Base-by-base conservation (phyloP, 2,888 invertebrate species). In the Anodontia alba region DNA sequence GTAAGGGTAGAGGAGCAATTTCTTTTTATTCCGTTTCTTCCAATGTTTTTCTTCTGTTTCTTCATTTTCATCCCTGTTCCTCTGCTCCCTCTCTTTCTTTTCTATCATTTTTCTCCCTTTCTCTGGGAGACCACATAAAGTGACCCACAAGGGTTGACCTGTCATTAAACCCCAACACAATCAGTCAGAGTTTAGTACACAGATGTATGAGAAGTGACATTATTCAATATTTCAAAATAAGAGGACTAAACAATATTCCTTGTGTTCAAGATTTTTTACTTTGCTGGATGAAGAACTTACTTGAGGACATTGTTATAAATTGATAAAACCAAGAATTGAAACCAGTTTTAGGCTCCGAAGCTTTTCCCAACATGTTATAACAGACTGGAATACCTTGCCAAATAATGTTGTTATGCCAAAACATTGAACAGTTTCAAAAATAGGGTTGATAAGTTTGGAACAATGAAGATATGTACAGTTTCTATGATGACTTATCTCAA, bases 201-300 rank as follows among this genome's bases (percentile, higher is more conserved):
- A 72, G 72, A 33, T 8, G 72, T 31, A 72, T 23, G 54, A 72
- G 72, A n/a, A 31, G 72, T 26, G 51, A 72, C 23, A 72, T 72
- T 10, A 72, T 72, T 29, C 72, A 72, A 33, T 10, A n/a, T n/a
- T n/a, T n/a, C n/a, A n/a, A n/a, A n/a, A n/a, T n/a, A n/a, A n/a
- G n/a, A n/a, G 38, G 69, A n/a, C 29, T 69, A 17, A 42, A 69
- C 15, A 42, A 69, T n/a, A 69, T 69, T 38, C 38, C 69, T 8
- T 38, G 38, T 38, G 69, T 38, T 3, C 7, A 38, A 12, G 12
- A n/a, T 69, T 38, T 69, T 69, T 69, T 26, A 69, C 36, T 2
- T 20, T 69, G 15, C 23, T n/a, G 23, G 26, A 72, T 38, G 23
- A 54, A 54, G 26, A 26, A 26, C 54, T 26, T 5, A n/a, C n/a